These are phyloP conservation scores for Dasypus novemcinctus DNA, from an alignment of 2,113 vertebrate genomes.

Conservation along the genomic window DNA sequence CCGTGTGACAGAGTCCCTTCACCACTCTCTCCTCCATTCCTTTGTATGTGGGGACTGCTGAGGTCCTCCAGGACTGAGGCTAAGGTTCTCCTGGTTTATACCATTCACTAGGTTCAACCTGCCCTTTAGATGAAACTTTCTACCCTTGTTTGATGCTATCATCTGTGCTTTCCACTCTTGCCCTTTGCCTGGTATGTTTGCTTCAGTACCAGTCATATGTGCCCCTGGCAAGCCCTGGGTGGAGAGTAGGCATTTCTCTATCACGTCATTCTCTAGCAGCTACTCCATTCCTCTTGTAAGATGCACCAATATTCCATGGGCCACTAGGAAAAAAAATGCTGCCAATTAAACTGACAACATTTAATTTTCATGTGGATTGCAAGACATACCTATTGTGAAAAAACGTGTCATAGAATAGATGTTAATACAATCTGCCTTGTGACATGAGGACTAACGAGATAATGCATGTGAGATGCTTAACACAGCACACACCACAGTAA, in stretches of 20 bases:
- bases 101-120: neutral
- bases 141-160: accelerated
- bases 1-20: too few species aligned
- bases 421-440: neutral
- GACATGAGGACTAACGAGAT: neutral
- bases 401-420: neutral
- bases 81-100: neutral
- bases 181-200: neutral
- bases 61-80: neutral
- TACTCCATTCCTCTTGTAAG: neutral
- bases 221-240: neutral
- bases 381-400: neutral
- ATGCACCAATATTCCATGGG: neutral
- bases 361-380: neutral
- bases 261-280: neutral
- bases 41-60: neutral
- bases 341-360: neutral
- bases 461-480: neutral
- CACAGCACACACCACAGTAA: neutral
- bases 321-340: neutral
- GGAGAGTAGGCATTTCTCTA: neutral
- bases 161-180: neutral
- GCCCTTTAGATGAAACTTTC: neutral
- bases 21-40: neutral
- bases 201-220: neutral